Base-by-base conservation (phyloP, 2,113 vertebrate genomes). In the Myotis brandtii region DNA sequence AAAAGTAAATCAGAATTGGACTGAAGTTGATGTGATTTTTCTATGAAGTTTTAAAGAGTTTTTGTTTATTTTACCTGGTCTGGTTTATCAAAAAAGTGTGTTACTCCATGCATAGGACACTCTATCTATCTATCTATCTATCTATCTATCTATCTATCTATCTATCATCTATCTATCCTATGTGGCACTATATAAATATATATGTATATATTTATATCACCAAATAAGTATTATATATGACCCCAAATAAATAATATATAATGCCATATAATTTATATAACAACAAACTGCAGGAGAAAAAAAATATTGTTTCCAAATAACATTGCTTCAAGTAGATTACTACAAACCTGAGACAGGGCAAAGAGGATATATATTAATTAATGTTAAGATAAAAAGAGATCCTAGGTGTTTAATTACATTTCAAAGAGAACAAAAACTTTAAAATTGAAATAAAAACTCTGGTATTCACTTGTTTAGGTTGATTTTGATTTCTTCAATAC, bases 1-100 rank as follows among this genome's bases (percentile, higher is more conserved):
- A 90, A 32, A 82, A 52, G 4, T 27, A 48, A 96, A 95, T 96
- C 37, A 86, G 32, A 95, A 86, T 69, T 3, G 25, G 3, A 79
- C 43, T 82, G 27, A 82, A 21, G 59, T 91, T 9, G 1, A 11
- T 81, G 18, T 76, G 73, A 83, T 81, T 83, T 95, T 81, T 62
- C 27, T 72, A 70, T 43, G 27, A 89, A 91, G 11, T 87, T 89
- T 89, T 72, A 80, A 84, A 86, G 59, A 80, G 18, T 43, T 86
- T 25, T 89, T 64, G 62, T 94, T 23, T 23, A 84, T 76, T 89
- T 93, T 66, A 59, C 30, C 30, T 83, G 52, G 73, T 30, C 46
- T 14, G 0, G 7, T 88, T 83, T 54, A 75, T 27, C 32, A 5
- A 37, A 93, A 40, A 80, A 72, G 25, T 93, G 8, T 73, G 10